These are phyloP conservation scores for Morus bassanus DNA, from an alignment of 2,797 vertebrate species.

Conservation along the genomic window DNA sequence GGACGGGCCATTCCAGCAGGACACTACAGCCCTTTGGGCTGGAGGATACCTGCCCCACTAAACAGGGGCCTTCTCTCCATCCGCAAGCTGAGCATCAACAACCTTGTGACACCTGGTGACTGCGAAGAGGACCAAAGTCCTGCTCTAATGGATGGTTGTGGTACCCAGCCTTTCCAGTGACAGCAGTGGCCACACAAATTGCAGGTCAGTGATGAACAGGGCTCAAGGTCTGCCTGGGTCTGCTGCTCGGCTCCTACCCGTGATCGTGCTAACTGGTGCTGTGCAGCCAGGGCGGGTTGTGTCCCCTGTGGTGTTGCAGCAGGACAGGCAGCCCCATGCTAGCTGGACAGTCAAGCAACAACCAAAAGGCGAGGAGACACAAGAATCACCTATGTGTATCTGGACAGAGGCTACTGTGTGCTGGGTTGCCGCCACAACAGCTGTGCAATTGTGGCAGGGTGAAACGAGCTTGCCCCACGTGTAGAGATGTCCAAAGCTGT, in stretches of 20 bases:
- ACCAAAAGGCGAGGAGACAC: not conserved
- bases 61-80: not conserved
- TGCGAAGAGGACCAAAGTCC: not conserved
- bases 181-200: no score
- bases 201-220: not conserved
- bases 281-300: not conserved
- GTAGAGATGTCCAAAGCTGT: not conserved
- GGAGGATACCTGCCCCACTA: not conserved
- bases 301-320: not conserved
- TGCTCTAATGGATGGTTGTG: not conserved
- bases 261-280: not conserved
- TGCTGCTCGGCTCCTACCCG: not conserved
- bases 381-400: accelerated
- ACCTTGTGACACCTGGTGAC: not conserved
- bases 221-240: not conserved
- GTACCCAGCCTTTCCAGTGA: not conserved
- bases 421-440: not conserved
- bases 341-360: not conserved
- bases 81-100: not conserved
- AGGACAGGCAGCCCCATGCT: not conserved
- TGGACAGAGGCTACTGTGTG: not conserved
- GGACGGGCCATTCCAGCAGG: not conserved
- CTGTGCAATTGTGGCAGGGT: accelerated
- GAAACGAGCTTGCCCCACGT: accelerated
- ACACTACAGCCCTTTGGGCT: not conserved